These are phyloP conservation scores for Campopleginae sp. DNA, from an alignment of 2,888 invertebrate genomes.

Conservation along the genomic window DNA sequence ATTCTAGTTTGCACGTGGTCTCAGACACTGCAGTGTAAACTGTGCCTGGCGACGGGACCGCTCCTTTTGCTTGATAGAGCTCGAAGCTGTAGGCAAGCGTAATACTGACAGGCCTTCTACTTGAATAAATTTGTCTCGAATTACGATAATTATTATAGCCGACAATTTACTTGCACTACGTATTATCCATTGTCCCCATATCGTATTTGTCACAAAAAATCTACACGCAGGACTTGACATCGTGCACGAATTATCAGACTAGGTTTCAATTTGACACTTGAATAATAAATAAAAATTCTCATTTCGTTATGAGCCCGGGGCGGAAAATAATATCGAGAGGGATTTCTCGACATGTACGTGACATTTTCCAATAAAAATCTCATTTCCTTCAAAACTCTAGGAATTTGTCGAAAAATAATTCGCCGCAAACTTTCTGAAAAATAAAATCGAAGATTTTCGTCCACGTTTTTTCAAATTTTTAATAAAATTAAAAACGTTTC, in stretches of 20 bases:
- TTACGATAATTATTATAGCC: conserved; percentile 41
- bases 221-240: background rate
- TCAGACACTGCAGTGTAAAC: conserved; percentile 22
- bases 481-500: background rate
- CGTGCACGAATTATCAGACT: background rate
- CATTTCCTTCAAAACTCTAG: too few species aligned
- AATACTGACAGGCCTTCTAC: conserved; percentile 45
- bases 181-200: conserved; percentile 19
- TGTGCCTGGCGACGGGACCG: conserved; percentile 30
- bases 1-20: conserved; percentile 65
- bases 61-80: conserved; percentile 35
- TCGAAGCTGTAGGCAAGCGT: conserved; percentile 15
- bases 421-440: too few species aligned
- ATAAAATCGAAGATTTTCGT: too few species aligned
- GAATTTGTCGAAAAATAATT: too few species aligned
- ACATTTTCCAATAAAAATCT: too few species aligned
- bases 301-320: background rate
- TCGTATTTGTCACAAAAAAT: conserved; percentile 11
- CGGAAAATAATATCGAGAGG: background rate
- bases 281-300: background rate
- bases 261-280: background rate
- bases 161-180: conserved; percentile 17
- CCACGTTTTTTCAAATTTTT: too few species aligned
- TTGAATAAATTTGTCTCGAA: conserved; percentile 50
- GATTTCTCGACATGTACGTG: background rate